Evolutionary conservation across 2,113 vertebrate species (phyloP).

Genomic region (Myrmophylax atrothorax): DNA sequence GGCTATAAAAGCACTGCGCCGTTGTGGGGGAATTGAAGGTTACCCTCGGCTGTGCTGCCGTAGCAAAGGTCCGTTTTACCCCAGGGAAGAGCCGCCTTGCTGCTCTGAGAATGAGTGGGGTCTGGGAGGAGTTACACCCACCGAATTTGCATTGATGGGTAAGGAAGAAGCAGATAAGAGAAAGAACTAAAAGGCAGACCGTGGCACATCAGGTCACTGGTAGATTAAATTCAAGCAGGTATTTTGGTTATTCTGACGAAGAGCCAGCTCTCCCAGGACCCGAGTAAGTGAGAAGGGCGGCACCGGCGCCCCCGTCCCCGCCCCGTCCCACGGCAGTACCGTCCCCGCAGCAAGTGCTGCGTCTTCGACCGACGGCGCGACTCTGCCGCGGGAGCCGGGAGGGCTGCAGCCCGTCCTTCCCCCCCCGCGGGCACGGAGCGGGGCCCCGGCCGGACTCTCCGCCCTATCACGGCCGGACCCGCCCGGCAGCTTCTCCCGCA

Average conservation of each 20-base stretch:
- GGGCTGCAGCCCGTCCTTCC: neutral
- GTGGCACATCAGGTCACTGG: no score
- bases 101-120: neutral
- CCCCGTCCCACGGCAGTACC: neutral
- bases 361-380: neutral
- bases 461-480: neutral
- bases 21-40: fast-evolving
- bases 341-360: neutral
- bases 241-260: neutral
- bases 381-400: neutral
- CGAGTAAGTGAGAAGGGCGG: neutral
- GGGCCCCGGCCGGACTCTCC: neutral
- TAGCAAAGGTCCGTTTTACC: fast-evolving
- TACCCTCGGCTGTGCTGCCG: no score
- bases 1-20: neutral
- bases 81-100: neutral
- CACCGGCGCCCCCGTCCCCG: neutral
- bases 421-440: neutral
- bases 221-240: neutral
- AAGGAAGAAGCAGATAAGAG: neutral
- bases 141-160: neutral
- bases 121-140: neutral
- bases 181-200: neutral
- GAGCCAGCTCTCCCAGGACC: neutral
- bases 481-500: neutral